Evolutionary conservation across 2,113 vertebrate genomes (phyloP), one percentile per base, ranked within the genome.

Genomic region (Cranoglanis bouderius): DNA sequence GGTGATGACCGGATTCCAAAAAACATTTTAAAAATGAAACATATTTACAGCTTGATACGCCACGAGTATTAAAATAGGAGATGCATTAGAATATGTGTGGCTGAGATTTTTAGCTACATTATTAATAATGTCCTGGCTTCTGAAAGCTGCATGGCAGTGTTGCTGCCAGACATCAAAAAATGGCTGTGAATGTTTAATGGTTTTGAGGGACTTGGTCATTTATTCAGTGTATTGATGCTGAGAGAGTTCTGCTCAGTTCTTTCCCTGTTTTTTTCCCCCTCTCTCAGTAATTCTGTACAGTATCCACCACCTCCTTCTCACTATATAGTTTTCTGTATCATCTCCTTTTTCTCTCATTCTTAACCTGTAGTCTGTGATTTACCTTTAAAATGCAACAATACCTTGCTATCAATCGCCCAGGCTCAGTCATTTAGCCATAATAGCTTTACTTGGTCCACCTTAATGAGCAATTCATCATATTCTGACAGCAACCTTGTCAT

Each of bases 341-440:
- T 70, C 3, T 59, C 38, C 21, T 24, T 6, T 57, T 88, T 51
- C 19, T 74, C 26, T 57, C 8, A 49, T 49, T 38, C 18, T 65
- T 4, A 8, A 32, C 6, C 57, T 29, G 38, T 43, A 84, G 35
- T 61, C 65, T 70, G 51, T 75, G 2, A 49, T 51, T 77, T 59
- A 43, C 65, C 21, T 57, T 74, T 35, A 35, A 80, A 87, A 84
- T 59, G 84, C 75, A 88, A 89, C 82, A 75, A 67, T 83, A 87
- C 89, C 51, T 85, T 3, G 87, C 88, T 88, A 93, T 95, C 91
- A 91, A 93, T 95, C 92, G 93, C 89, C 53, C 84, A 65, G 82
- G 82, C 88, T 83, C 92, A 91, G 91, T 94, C 94, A 93, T 90
- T 94, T 93, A 93, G 80, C 75, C 80, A 70, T 93, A 94, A 95